These are phyloP conservation scores for Dryocosmus kuriphilus DNA, from an alignment of 2,888 invertebrate genomes.

Conservation along the genomic window DNA sequence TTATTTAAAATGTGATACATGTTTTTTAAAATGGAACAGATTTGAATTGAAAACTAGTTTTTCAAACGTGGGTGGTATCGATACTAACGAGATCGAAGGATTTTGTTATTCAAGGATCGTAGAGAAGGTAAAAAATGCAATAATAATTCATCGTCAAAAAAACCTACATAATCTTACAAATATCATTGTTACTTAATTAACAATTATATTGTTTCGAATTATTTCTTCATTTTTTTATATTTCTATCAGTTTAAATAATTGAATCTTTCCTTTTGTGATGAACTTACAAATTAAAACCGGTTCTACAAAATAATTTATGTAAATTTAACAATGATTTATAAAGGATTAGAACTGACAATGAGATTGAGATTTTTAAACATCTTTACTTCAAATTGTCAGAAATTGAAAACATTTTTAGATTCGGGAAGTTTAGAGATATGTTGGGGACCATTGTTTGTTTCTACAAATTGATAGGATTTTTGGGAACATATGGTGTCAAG, in stretches of 20 bases:
- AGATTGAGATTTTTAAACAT: background rate
- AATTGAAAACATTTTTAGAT: background rate
- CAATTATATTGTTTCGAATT: background rate
- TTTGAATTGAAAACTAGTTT: conserved; percentile 18
- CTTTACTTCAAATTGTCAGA: background rate
- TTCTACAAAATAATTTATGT: background rate
- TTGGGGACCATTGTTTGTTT: background rate
- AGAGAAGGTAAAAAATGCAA: conserved; percentile 22
- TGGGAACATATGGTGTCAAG: conserved; percentile 47
- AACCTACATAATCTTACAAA: background rate
- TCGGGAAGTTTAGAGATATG: background rate
- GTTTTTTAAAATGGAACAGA: background rate
- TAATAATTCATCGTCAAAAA: background rate
- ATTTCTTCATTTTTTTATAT: background rate
- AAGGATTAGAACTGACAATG: background rate
- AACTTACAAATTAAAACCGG: background rate
- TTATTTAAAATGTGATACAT: background rate
- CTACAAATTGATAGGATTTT: conserved; percentile 17
- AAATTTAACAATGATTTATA: background rate
- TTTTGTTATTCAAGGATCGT: conserved; percentile 18
- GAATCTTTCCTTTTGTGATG: background rate
- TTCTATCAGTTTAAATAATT: background rate
- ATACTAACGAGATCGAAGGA: background rate
- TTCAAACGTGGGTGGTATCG: conserved; percentile 13
- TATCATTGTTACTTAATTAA: background rate